phyloP scores from a whole-genome alignment of 2,113 vertebrate genomes.

The Oryzias celebensis region DNA sequence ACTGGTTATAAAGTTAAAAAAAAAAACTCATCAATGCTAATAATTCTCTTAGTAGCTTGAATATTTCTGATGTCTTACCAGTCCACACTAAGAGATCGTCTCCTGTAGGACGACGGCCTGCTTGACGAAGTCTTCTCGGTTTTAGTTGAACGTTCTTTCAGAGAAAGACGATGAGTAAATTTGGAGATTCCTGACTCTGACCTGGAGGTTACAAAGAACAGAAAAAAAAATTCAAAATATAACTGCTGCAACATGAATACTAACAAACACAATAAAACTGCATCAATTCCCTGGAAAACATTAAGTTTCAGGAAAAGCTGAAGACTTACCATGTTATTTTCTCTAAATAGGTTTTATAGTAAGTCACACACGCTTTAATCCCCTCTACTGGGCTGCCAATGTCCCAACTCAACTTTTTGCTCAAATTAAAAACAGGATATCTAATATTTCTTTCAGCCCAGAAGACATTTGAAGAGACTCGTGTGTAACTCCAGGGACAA shows the following conservation, averaged over 20 bases:
- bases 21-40: background rate
- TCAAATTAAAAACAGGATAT: conserved; percentile 66
- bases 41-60: background rate
- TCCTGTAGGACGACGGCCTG: conserved; percentile 78
- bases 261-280: conserved; percentile 54
- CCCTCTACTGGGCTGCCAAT: conserved; percentile 48
- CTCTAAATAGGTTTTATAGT: conserved; percentile 47
- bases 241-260: conserved; percentile 1
- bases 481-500: conserved; percentile 47
- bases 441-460: conserved; percentile 50
- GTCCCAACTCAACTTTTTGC: conserved; percentile 57
- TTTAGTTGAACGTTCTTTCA: conserved; percentile 85
- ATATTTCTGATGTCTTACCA: conserved; percentile 76
- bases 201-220: conserved; percentile 59
- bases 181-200: conserved; percentile 84
- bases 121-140: conserved; percentile 77
- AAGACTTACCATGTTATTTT: conserved; percentile 59
- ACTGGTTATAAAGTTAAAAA: too few relatives aligned
- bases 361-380: conserved; percentile 56
- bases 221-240: background rate
- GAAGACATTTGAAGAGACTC: conserved; percentile 55
- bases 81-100: conserved; percentile 88
- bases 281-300: conserved; percentile 52
- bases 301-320: conserved; percentile 57
- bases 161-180: conserved; percentile 86